Evolutionary conservation across 2,888 invertebrate species (phyloP).

Genomic region (Baccha elongata): DNA sequence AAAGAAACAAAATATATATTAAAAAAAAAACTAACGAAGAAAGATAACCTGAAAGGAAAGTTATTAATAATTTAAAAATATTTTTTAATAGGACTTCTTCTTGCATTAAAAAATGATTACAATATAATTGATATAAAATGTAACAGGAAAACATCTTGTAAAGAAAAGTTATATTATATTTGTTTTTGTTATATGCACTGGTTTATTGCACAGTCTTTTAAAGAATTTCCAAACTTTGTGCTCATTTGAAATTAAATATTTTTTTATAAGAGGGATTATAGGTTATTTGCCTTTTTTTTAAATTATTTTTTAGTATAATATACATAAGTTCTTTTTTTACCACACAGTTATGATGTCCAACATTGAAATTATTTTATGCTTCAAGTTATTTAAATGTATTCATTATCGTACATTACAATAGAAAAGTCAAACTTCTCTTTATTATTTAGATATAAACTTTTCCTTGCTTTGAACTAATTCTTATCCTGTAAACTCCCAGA

Average conservation of each 20-base stretch:
- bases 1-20: constrained; percentile 2
- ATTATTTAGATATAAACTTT: too few species aligned
- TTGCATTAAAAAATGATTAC: constrained; percentile 56
- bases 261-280: neutral
- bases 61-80: constrained; percentile 70
- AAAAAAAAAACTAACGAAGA: constrained; percentile 6
- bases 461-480: too few species aligned
- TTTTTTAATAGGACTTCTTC: constrained; percentile 73
- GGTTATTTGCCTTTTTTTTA: constrained; percentile 4
- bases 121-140: constrained; percentile 53
- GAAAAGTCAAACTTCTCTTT: too few species aligned
- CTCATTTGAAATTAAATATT: neutral
- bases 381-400: too few species aligned
- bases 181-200: constrained; percentile 35
- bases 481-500: too few species aligned
- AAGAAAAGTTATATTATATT: constrained; percentile 18
- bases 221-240: neutral
- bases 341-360: neutral
- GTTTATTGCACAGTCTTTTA: constrained; percentile 52
- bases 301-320: neutral
- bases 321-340: neutral
- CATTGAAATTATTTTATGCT: too few species aligned
- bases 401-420: too few species aligned
- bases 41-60: constrained; percentile 43
- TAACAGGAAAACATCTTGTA: constrained; percentile 54